These are phyloP conservation scores for Nanger granti DNA, from an alignment of 2,113 vertebrate species.

Conservation along the genomic window DNA sequence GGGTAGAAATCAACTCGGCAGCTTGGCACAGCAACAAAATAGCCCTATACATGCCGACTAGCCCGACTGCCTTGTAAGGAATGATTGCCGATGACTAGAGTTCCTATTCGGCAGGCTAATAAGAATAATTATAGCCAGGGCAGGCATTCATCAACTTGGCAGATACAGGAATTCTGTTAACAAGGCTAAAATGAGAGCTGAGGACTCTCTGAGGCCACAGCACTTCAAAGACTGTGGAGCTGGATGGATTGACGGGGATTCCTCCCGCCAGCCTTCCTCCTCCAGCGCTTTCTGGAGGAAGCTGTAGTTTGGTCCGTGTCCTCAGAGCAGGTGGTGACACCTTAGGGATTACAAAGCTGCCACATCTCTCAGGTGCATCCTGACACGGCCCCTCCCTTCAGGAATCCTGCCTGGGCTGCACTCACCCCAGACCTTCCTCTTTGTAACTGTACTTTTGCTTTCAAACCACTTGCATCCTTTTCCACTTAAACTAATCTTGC, in stretches of 20 bases:
- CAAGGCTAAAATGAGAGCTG: slow-evolving; percentile 67
- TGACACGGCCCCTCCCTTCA: neutral
- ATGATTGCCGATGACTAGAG: slow-evolving; percentile 29
- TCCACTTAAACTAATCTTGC: neutral
- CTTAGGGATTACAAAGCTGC: neutral
- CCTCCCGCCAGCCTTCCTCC: neutral
- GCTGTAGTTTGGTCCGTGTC: neutral
- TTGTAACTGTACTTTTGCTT: neutral
- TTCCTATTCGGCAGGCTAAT: slow-evolving; percentile 62
- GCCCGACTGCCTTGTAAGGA: slow-evolving; percentile 57
- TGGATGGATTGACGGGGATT: neutral
- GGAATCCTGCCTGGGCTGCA: neutral
- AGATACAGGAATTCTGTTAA: slow-evolving; percentile 71
- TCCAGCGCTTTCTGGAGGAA: neutral
- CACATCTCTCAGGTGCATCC: neutral
- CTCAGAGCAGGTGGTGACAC: neutral
- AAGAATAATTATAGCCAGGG: slow-evolving; percentile 70
- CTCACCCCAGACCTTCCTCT: neutral
- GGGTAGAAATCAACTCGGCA: neutral
- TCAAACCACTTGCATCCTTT: neutral
- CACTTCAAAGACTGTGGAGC: slow-evolving; percentile 52
- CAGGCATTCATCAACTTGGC: slow-evolving; percentile 72
- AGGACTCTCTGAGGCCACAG: slow-evolving; percentile 59
- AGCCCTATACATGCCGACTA: slow-evolving; percentile 19
- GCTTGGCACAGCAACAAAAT: slow-evolving; percentile 9